phyloP scores from a whole-genome alignment of 2,113 vertebrate species.

The Piaya cayana region DNA sequence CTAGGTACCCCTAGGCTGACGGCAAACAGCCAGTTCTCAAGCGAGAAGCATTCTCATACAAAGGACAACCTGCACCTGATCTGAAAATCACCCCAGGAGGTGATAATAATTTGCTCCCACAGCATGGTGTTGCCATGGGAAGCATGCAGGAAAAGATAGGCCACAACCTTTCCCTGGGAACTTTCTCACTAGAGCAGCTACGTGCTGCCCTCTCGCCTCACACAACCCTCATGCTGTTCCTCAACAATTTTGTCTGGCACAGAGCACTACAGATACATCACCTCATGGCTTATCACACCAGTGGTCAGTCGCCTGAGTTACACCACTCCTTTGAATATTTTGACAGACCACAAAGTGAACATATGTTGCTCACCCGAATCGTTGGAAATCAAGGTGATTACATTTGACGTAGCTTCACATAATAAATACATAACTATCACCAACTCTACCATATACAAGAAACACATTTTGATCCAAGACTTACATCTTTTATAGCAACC shows the following conservation, averaged over 20 bases:
- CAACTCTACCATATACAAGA: background rate
- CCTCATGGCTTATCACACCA: background rate
- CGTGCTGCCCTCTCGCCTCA: fast-evolving
- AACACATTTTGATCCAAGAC: background rate
- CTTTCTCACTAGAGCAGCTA: background rate
- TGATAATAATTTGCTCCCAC: background rate
- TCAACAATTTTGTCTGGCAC: background rate
- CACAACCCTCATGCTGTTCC: background rate
- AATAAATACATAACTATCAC: background rate
- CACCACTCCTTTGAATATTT: background rate
- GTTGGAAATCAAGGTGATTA: background rate
- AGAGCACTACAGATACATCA: background rate
- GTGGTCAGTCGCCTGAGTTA: background rate
- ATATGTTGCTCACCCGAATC: background rate
- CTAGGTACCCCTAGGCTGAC: background rate
- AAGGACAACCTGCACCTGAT: background rate
- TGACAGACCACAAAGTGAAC: background rate
- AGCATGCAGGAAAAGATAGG: background rate
- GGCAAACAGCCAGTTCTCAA: background rate
- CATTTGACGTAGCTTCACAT: background rate
- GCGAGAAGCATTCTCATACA: background rate
- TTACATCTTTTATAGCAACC: background rate
- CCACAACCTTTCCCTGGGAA: background rate
- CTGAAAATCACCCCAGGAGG: background rate
- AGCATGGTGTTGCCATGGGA: background rate